Base-by-base conservation (phyloP, 92 coral and sea anemone genomes). In the Heliopora coerulea region DNA sequence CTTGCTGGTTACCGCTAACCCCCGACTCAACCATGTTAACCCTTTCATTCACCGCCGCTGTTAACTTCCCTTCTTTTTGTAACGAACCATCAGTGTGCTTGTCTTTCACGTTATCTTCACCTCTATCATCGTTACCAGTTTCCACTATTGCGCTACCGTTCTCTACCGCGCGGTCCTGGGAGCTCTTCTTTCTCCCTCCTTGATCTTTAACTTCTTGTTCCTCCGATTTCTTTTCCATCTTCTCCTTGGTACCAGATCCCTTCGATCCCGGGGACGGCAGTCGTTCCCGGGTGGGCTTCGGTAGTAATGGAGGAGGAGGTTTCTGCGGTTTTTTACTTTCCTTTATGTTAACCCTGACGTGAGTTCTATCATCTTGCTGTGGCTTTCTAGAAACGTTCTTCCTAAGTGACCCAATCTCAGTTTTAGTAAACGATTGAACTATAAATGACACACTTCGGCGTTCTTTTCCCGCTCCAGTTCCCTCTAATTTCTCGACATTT, bases 361-460 rank as follows among this genome's bases (percentile, higher is more conserved):
- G 19, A 27, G 12, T 67, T 0, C 24, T 34, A 11, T 17, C 58
- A 28, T 67, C 54, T 19, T 46, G 24, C 15, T 54, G 20, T 17
- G 54, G 24, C n/a, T 70, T 70, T 27, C 54, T 50, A 54, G 41
- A 52, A 0, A 24, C 34, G 11, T 54, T 37, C 28, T 37, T 52
- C 35, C 35, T 70, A 54, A 70, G 54, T 32, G 77, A 54, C 25
- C 54, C 77, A n/a, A 70, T 50, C 33, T 70, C 77, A 30, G 77
- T 70, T 54, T 70, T 70, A 50, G 77, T 31, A 35, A 70, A 28
- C 13, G 77, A 70, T 17, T 41, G 31, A 24, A 70, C 77, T 54
- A 62, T 56, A 39, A 70, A 70, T 1, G 10, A 33, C 6, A 70
- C 50, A 30, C 19, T 19, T 32, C 31, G 46, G 19, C 59, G 74